Evolutionary conservation across 2,888 invertebrate species (phyloP).

Genomic region (Andrena bicolor): DNA sequence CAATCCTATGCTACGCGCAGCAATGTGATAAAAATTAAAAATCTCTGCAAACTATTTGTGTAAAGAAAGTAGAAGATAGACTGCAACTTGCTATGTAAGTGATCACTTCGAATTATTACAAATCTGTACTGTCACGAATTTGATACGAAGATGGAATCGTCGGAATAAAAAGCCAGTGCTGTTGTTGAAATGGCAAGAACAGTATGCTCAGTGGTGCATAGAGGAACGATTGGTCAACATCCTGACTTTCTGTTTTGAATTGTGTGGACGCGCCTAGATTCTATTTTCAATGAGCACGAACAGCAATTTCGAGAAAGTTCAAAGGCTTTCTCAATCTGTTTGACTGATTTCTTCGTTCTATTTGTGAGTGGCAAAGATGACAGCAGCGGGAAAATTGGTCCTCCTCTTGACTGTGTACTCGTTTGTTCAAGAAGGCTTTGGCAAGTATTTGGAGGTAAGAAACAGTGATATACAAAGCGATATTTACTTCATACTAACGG

Average conservation of each 20-base stretch:
- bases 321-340: constrained; percentile 21
- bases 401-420: constrained; percentile 14
- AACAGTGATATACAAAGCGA: neutral
- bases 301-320: constrained; percentile 26
- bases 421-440: constrained; percentile 38
- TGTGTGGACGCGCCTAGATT: constrained; percentile 21
- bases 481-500: constrained; percentile 59
- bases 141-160: neutral
- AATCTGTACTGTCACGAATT: neutral
- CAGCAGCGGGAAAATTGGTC: neutral
- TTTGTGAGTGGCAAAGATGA: constrained; percentile 33
- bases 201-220: constrained; percentile 43
- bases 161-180: neutral
- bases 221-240: constrained; percentile 42
- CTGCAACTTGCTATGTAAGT: neutral
- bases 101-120: neutral
- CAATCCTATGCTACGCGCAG: neutral
- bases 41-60: neutral
- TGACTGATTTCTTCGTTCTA: neutral
- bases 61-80: neutral
- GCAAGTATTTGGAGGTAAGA: constrained; percentile 79
- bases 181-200: constrained; percentile 40
- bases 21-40: constrained; percentile 2
- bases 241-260: constrained; percentile 54
- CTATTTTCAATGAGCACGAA: constrained; percentile 38